A percentile compares a stretch with the other conserved stretches of the same genome.
Evolutionary conservation across 2,888 invertebrate genomes (phyloP).

Genomic region (Amblyjoppa fuscipennis): DNA sequence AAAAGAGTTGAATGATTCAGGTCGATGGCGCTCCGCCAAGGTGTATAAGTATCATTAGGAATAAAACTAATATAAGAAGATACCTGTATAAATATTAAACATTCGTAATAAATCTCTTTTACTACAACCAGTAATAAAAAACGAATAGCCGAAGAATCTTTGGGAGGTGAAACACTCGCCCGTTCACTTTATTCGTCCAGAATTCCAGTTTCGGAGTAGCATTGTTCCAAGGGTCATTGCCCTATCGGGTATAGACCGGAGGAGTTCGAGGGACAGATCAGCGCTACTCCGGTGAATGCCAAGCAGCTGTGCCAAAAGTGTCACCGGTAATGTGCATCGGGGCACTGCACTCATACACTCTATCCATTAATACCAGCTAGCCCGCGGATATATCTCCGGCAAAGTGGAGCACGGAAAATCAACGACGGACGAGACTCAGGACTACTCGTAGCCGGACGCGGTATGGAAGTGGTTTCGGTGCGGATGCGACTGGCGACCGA

Average conservation of each 20-base stretch:
- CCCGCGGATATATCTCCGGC: conserved; percentile 12
- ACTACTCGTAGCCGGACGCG: conserved; percentile 39
- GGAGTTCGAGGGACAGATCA: conserved; percentile 44
- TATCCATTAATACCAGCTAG: conserved; percentile 8
- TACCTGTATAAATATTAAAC: no score
- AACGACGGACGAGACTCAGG: conserved; percentile 42
- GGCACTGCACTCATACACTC: background rate
- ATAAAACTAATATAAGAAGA: no score
- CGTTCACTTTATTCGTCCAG: background rate
- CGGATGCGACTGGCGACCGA: conserved; percentile 35
- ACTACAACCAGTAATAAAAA: no score
- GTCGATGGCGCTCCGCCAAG: no score
- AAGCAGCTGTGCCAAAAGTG: conserved; percentile 66
- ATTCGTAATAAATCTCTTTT: no score
- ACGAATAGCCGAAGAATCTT: background rate
- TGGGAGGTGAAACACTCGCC: background rate
- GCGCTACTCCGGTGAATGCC: conserved; percentile 68
- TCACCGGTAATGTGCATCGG: conserved; percentile 52
- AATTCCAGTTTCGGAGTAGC: background rate
- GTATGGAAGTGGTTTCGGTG: conserved; percentile 52
- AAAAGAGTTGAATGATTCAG: no score
- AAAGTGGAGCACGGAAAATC: conserved; percentile 65
- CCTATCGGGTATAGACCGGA: conserved; percentile 42
- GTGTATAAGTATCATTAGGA: no score
- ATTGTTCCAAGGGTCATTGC: conserved; percentile 58